Evolutionary conservation across 1,140 invertebrate genomes (phyloP).

Genomic region (Neodiprion virginianus): DNA sequence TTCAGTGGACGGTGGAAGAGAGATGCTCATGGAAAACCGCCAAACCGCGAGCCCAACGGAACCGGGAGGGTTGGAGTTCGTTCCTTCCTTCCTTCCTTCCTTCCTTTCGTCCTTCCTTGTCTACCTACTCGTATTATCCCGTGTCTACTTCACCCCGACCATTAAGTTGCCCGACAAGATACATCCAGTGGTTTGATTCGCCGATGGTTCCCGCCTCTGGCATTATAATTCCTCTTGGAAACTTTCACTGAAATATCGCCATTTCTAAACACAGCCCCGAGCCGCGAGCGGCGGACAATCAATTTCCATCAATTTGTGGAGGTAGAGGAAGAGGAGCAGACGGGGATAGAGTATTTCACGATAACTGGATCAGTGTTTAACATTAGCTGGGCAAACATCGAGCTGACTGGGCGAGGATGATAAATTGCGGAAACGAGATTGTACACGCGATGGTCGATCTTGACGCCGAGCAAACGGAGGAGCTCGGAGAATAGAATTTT

Average conservation of each 20-base stretch:
- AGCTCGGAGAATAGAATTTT: not conserved
- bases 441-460: not conserved
- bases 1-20: not conserved
- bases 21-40: not conserved
- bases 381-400: not conserved
- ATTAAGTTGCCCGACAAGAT: not conserved
- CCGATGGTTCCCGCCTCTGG: not conserved
- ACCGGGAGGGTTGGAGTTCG: not conserved
- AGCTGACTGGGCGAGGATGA: too few relatives aligned
- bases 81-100: not conserved
- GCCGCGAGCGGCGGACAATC: conserved; percentile 23
- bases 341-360: too few relatives aligned
- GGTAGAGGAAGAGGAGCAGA: too few relatives aligned
- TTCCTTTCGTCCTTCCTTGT: too few relatives aligned
- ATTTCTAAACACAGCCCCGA: not conserved
- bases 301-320: conserved; percentile 21
- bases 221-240: not conserved
- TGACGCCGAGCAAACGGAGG: not conserved
- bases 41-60: not conserved
- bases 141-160: not conserved
- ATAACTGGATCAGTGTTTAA: too few relatives aligned
- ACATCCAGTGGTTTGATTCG: not conserved
- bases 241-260: not conserved
- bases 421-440: too few relatives aligned
- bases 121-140: too few relatives aligned